These are phyloP conservation scores for Melieria crassipennis DNA, from an alignment of 2,888 invertebrate genomes.

Conservation along the genomic window DNA sequence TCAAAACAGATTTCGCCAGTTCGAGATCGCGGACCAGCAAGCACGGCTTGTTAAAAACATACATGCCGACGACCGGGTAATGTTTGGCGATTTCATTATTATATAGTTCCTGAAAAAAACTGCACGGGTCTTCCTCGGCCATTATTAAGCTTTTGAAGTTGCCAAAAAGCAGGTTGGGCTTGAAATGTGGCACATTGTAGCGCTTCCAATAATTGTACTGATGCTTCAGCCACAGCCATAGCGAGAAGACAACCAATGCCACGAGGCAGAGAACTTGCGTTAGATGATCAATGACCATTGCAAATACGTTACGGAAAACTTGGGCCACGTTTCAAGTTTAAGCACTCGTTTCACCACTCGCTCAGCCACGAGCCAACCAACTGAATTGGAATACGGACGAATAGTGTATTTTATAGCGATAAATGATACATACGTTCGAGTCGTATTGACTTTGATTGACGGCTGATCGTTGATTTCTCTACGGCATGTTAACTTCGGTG, in stretches of 20 bases:
- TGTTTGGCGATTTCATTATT: conserved; percentile 42
- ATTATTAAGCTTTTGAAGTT: conserved; percentile 57
- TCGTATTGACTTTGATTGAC: too few relatives aligned
- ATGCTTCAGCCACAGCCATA: conserved; percentile 49
- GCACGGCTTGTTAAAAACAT: conserved; percentile 63
- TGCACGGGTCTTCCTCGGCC: conserved; percentile 48
- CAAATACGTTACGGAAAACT: too few relatives aligned
- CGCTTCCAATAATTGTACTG: conserved; percentile 53
- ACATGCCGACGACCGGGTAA: conserved; percentile 56
- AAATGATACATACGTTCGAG: too few relatives aligned
- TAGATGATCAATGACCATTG: background rate
- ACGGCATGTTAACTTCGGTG: too few relatives aligned
- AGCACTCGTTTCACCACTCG: too few relatives aligned
- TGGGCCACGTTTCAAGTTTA: too few relatives aligned
- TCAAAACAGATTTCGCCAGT: conserved; percentile 64
- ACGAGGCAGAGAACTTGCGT: conserved; percentile 37
- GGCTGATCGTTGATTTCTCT: too few relatives aligned
- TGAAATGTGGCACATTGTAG: conserved; percentile 55
- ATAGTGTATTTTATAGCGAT: too few relatives aligned
- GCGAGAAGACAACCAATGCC: conserved; percentile 38
- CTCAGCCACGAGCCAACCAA: too few relatives aligned
- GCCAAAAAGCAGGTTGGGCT: conserved; percentile 61
- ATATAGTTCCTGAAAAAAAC: conserved; percentile 55
- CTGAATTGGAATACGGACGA: too few relatives aligned
- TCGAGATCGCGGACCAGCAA: conserved; percentile 64